Percentiles rank a stretch among this genome's conserved stretches.
These are phyloP conservation scores for Orientallactaga sibirica DNA, from an alignment of 2,797 vertebrate genomes.

Conservation along the genomic window DNA sequence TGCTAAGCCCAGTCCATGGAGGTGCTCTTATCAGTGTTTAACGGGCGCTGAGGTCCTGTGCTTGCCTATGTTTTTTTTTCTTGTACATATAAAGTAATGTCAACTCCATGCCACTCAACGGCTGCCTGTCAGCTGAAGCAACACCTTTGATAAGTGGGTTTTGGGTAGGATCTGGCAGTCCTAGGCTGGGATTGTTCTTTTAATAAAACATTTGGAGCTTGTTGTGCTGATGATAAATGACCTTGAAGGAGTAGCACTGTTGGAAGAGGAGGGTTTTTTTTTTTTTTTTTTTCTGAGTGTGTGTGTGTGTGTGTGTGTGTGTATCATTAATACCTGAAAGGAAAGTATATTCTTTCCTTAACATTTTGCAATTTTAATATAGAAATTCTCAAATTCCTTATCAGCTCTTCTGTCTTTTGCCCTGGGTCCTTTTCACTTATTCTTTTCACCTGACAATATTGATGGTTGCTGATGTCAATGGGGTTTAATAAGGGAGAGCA, in stretches of 20 bases:
- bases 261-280: not conserved
- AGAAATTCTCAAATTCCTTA: not conserved
- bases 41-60: conserved; percentile 71
- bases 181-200: conserved; percentile 68
- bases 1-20: conserved; percentile 79
- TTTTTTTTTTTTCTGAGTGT: not conserved
- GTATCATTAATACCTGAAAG: conserved; percentile 41
- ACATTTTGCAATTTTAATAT: not conserved
- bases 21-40: conserved; percentile 86
- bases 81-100: conserved; percentile 85
- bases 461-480: not conserved
- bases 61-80: conserved; percentile 60
- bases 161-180: conserved; percentile 81
- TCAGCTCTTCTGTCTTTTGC: not conserved
- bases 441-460: conserved; percentile 18
- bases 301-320: too few relatives aligned
- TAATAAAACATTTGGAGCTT: conserved; percentile 71
- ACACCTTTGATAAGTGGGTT: conserved; percentile 84
- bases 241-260: conserved; percentile 84
- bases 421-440: not conserved
- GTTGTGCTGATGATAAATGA: conserved; percentile 80
- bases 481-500: not conserved
- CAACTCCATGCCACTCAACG: conserved; percentile 78
- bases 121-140: conserved; percentile 82
- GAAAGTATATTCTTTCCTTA: not conserved